A percentile compares a stretch with the other conserved stretches of the same genome.
Conservation (phyloP, 2,113 vertebrate genomes). For the Telmatochromis sp. region DNA sequence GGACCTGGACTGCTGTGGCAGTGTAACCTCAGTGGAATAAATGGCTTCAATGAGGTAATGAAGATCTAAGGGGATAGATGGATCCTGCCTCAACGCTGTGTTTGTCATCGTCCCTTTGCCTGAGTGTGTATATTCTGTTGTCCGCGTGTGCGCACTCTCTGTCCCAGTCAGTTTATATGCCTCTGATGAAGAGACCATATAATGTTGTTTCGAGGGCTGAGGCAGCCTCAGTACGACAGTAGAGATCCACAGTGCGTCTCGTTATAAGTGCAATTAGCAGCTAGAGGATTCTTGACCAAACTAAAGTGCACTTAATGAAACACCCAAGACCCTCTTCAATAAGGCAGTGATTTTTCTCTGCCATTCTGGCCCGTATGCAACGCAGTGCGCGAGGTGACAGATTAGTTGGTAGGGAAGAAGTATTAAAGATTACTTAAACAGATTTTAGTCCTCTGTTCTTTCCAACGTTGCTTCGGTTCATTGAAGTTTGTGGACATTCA, state of each 20-base stretch:
- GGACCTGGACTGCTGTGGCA: background rate
- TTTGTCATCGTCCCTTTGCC: background rate
- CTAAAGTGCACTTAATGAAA: slow-evolving; percentile 51
- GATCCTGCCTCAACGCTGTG: background rate
- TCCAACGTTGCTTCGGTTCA: background rate
- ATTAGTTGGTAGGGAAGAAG: background rate
- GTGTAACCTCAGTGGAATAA: slow-evolving; percentile 34
- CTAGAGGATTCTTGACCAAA: slow-evolving; percentile 36
- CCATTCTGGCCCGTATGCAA: background rate
- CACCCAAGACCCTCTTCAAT: slow-evolving; percentile 29
- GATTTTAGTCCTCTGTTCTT: background rate
- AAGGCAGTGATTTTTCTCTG: background rate
- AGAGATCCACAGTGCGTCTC: background rate
- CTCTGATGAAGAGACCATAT: slow-evolving; percentile 9
- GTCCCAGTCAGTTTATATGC: background rate
- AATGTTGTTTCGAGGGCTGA: slow-evolving; percentile 5
- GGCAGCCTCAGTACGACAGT: background rate
- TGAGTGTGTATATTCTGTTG: background rate
- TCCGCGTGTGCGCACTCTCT: background rate
- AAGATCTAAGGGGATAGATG: slow-evolving; percentile 36
- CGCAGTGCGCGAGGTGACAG: background rate
- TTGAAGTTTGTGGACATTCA: background rate
- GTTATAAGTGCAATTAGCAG: slow-evolving; percentile 35
- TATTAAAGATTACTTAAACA: background rate
- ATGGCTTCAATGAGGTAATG: slow-evolving; percentile 60